These are phyloP conservation scores for Anguilla pacifica DNA, from an alignment of 2,797 vertebrate species.

Conservation along the genomic window DNA sequence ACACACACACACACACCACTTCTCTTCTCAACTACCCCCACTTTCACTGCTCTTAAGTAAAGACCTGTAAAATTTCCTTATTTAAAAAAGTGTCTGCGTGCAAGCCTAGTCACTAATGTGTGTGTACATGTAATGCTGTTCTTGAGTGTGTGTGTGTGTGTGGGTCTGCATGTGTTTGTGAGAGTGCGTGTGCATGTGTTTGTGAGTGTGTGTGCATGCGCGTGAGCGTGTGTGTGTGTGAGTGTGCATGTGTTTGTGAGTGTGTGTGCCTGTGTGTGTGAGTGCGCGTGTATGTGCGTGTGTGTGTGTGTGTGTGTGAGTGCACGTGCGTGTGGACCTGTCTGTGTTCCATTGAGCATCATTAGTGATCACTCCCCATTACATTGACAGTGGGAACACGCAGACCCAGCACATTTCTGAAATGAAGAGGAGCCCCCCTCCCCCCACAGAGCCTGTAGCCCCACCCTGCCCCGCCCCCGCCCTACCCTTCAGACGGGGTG, in stretches of 20 bases:
- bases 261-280: background rate
- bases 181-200: background rate
- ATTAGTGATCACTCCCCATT: background rate
- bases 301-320: background rate
- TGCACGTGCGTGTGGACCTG: background rate
- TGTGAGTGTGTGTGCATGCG: background rate
- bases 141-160: background rate
- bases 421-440: background rate
- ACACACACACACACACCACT: background rate
- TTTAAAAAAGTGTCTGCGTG: background rate
- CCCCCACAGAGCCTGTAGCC: background rate
- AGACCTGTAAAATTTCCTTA: background rate
- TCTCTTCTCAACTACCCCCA: background rate
- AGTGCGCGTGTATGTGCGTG: background rate
- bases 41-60: background rate
- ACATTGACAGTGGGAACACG: background rate
- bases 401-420: background rate
- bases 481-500: too few relatives aligned
- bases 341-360: background rate
- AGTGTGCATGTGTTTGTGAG: background rate
- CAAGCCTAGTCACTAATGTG: background rate
- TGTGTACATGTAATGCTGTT: background rate
- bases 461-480: too few relatives aligned
- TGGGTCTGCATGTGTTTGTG: background rate
- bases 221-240: background rate